Percentiles rank a stretch among this genome's conserved stretches.
Conservation (phyloP, 1,140 invertebrate genomes). For the Latrodectus geometricus region DNA sequence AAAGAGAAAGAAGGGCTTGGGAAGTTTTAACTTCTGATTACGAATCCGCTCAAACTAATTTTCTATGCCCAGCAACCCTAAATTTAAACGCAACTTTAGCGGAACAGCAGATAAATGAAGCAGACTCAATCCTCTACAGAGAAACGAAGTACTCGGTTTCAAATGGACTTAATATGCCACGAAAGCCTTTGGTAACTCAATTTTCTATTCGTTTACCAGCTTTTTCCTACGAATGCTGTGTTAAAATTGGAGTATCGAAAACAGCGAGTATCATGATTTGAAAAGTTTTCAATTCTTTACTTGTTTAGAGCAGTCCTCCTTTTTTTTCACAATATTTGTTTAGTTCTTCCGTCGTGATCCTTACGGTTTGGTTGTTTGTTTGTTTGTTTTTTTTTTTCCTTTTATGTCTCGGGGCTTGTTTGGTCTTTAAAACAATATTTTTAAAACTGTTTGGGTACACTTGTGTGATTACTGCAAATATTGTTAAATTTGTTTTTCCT, state of each 20-base stretch:
- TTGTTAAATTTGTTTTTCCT: neutral
- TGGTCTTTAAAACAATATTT: slow-evolving; percentile 12
- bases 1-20: neutral
- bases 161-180: slow-evolving; percentile 48
- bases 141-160: neutral
- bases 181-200: slow-evolving; percentile 28
- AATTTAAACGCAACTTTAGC: slow-evolving; percentile 27
- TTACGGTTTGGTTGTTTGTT: neutral
- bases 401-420: slow-evolving; percentile 7
- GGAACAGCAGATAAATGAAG: slow-evolving; percentile 44
- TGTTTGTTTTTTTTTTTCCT: neutral
- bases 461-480: neutral
- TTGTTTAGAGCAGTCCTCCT: neutral
- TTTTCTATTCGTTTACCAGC: slow-evolving; percentile 37
- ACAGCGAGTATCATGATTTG: slow-evolving; percentile 40
- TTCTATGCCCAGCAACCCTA: slow-evolving; percentile 29
- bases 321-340: neutral
- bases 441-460: neutral
- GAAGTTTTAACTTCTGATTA: slow-evolving; percentile 49
- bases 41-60: slow-evolving; percentile 39
- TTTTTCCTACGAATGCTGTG: neutral
- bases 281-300: slow-evolving; percentile 11
- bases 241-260: slow-evolving; percentile 9
- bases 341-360: slow-evolving; percentile 3
- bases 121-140: neutral